These are phyloP conservation scores for Hippopotamyrus pictus DNA, from an alignment of 2,797 vertebrate genomes.

Conservation along the genomic window DNA sequence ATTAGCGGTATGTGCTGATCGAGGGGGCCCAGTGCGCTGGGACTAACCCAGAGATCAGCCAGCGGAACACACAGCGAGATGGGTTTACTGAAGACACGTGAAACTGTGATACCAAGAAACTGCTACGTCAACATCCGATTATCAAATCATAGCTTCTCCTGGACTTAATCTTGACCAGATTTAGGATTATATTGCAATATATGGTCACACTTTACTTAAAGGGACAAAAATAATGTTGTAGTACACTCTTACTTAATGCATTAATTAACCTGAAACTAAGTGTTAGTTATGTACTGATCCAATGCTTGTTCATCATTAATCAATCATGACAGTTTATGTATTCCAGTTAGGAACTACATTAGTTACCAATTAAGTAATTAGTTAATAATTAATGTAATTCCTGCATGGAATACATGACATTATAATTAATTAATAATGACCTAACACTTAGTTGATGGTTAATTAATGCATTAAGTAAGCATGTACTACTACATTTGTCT, in stretches of 20 bases:
- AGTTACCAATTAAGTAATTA: not conserved
- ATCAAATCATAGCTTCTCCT: not conserved
- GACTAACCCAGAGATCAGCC: not conserved
- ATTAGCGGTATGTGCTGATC: not conserved
- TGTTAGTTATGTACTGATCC: not conserved
- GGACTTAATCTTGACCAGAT: not conserved
- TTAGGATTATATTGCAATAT: not conserved
- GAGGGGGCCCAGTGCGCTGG: not conserved
- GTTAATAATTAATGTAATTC: not conserved
- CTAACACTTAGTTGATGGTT: not conserved
- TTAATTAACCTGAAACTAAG: not conserved
- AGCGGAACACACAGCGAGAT: not conserved
- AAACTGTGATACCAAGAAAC: not conserved
- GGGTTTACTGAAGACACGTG: not conserved
- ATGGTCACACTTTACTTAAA: not conserved
- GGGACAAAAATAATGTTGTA: not conserved
- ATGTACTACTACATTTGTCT: not conserved
- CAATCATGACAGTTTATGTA: not conserved
- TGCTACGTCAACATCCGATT: not conserved
- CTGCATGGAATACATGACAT: not conserved
- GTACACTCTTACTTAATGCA: not conserved
- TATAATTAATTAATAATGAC: not conserved
- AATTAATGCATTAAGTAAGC: not conserved
- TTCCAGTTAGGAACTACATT: not conserved
- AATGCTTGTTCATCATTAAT: not conserved